These are phyloP conservation scores for Globicephala melas DNA, from an alignment of 2,113 vertebrate genomes.

Conservation along the genomic window DNA sequence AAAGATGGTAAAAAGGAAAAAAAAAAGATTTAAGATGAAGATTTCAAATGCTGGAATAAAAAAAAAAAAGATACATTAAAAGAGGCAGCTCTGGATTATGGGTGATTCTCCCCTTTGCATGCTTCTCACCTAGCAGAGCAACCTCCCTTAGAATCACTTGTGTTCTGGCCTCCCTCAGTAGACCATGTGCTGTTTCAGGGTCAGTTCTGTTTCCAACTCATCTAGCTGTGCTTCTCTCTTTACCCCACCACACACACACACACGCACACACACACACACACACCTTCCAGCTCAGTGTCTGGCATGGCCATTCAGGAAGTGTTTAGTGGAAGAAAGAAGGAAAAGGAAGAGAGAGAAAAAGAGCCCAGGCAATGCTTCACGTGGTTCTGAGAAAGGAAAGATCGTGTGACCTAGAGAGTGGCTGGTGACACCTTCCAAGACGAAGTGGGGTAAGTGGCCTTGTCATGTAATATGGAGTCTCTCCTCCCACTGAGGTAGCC, in stretches of 20 bases:
- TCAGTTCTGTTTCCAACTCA: not conserved
- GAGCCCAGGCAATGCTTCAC: not conserved
- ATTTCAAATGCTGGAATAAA: too few relatives aligned
- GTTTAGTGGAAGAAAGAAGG: not conserved
- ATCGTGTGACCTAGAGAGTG: not conserved
- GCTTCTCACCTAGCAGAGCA: not conserved
- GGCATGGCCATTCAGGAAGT: not conserved
- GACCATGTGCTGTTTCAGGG: fast-evolving
- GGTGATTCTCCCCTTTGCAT: not conserved
- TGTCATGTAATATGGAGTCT: fast-evolving
- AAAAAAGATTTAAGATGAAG: too few relatives aligned
- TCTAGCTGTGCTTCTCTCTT: not conserved
- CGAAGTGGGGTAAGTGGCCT: not conserved
- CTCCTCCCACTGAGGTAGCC: not conserved
- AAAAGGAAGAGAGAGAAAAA: not conserved
- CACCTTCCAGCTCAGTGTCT: not conserved
- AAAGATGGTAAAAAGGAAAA: too few relatives aligned
- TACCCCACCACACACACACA: fast-evolving
- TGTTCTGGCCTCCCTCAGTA: not conserved
- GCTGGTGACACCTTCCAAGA: not conserved
- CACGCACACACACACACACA: too few relatives aligned
- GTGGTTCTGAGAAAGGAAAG: not conserved
- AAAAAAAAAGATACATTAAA: not conserved
- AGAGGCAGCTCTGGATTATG: not conserved
- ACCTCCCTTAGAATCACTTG: too few relatives aligned